Evolutionary conservation across 2,888 invertebrate species (phyloP), one percentile per base, ranked within the genome.

Genomic region (Agrochola circellaris): DNA sequence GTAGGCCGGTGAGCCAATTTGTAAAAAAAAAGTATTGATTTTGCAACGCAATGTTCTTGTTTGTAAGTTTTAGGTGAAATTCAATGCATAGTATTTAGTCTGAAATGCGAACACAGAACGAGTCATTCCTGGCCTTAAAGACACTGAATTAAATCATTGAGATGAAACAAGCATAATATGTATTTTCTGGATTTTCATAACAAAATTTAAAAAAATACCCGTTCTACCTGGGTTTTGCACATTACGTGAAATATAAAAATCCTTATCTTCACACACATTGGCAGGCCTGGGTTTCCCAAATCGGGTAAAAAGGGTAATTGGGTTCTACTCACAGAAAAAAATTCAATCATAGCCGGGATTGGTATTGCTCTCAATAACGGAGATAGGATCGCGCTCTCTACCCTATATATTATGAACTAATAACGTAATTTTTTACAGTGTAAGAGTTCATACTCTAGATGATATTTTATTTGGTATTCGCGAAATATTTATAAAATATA

Each of bases 331-430:
- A 56, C 38, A 51, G 62, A 67, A 82, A 82, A 81, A 82, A 84
- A 82, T 23, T 84, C 75, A 82, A 84, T 82, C 84, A 80, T 80
- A 74, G 54, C 74, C 26, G 56, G 64, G 48, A 75, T 84, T 74
- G 62, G 68, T 80, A 80, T 84, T 64, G 67, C 80, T 79, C 54
- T 45, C 70, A 68, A 80, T 80, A 71, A 74, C 56, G 38, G 64
- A 80, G 67, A 81, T 72, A 74, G 56, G 48, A 71, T 73, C 51
- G 34, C 45, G 20, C 42, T 23, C 61, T 83, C 34, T 26, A n/a
- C 34, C 34, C 26, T 62, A 58, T 2, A 51, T 64, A 75, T 60
- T 64, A 75, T 60, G 34, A 65, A 79, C 42, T 69, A 56, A 76
- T 54, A 64, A 58, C 45, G 20, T 9, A 17, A 62, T 75, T 67